Evolutionary conservation across 92 coral and sea anemone species (phyloP).

Genomic region (Metridium senile): DNA sequence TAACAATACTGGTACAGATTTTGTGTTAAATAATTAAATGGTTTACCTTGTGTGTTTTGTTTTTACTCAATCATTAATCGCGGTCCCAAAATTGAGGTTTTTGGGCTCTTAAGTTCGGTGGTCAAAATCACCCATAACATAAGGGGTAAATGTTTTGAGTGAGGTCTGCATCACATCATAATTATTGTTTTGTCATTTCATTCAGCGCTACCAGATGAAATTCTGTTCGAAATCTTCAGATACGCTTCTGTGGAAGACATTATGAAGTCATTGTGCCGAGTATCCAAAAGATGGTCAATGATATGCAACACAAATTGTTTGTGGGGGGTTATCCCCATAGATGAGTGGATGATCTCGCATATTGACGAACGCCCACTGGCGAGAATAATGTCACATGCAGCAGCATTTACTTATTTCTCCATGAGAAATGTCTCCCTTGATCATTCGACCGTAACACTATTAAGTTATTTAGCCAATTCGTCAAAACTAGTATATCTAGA

Average conservation of each 20-base stretch:
- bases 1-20: no score
- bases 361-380: slow-evolving; percentile 28
- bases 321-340: slow-evolving; percentile 41
- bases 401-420: slow-evolving; percentile 14
- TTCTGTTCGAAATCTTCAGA: neutral
- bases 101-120: no score
- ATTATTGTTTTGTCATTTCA: neutral
- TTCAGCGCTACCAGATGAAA: slow-evolving; percentile 21
- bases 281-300: slow-evolving; percentile 31
- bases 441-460: neutral
- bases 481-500: slow-evolving; percentile 17
- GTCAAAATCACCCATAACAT: no score
- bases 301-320: slow-evolving; percentile 33
- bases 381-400: slow-evolving; percentile 47
- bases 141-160: no score
- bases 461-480: slow-evolving; percentile 11
- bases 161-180: no score
- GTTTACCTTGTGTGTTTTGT: no score
- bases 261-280: slow-evolving; percentile 21
- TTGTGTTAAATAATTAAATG: no score
- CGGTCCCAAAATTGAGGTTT: no score
- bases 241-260: slow-evolving; percentile 31
- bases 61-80: no score
- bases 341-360: slow-evolving; percentile 47
- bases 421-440: slow-evolving; percentile 16